Evolutionary conservation across 2,113 vertebrate species (phyloP).

Genomic region (Myxocyprinus asiaticus): DNA sequence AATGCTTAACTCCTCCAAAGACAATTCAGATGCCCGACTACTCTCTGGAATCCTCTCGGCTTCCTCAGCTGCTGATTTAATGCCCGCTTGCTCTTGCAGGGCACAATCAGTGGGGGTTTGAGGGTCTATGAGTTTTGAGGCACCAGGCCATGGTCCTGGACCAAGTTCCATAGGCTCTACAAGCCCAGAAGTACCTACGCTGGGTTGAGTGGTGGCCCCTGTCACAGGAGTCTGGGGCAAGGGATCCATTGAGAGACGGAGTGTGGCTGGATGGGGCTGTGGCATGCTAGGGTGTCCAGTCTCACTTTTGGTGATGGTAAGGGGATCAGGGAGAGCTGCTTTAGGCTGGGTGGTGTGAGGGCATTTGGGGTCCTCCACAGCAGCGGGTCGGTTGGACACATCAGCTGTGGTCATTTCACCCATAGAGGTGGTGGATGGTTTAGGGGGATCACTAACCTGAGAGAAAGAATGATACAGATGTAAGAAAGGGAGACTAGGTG

Average conservation of each 20-base stretch:
- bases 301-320: conserved; percentile 62
- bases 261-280: conserved; percentile 61
- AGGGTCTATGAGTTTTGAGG: conserved; percentile 60
- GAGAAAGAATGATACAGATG: conserved; percentile 54
- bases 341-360: conserved; percentile 80
- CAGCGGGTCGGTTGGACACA: conserved; percentile 79
- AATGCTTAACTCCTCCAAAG: conserved; percentile 94
- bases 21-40: conserved; percentile 83
- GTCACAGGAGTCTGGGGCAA: conserved; percentile 71
- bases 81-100: conserved; percentile 58
- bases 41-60: conserved; percentile 77
- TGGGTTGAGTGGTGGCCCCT: conserved; percentile 61
- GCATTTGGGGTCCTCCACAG: conserved; percentile 83
- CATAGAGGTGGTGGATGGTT: conserved; percentile 68
- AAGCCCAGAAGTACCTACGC: conserved; percentile 64
- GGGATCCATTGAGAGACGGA: conserved; percentile 45
- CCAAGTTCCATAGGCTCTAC: conserved; percentile 89
- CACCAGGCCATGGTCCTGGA: conserved; percentile 66
- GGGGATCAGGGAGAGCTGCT: conserved; percentile 70
- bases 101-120: conserved; percentile 51
- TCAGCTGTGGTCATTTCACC: conserved; percentile 93
- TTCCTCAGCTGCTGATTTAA: conserved; percentile 45
- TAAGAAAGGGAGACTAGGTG: background rate
- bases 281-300: conserved; percentile 68
- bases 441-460: conserved; percentile 75